Conservation (phyloP, 2,113 vertebrate species). For the Cyphomyrus discorhynchus region DNA sequence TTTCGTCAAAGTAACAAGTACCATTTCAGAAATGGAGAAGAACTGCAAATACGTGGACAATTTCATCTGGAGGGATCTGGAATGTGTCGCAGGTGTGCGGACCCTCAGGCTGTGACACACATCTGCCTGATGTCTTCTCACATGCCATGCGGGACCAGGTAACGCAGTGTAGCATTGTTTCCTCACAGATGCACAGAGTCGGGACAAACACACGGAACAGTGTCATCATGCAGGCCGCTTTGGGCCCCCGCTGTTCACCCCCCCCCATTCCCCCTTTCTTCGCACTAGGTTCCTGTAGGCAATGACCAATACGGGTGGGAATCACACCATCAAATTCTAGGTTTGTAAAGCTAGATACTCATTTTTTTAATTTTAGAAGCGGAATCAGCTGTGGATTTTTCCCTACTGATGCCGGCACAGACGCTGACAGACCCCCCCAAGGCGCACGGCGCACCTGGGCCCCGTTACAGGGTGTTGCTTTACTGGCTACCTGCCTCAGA, state of each 20-base stretch:
- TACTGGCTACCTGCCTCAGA: background rate
- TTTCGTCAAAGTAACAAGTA: constrained; percentile 28
- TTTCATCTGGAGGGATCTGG: background rate
- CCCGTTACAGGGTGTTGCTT: background rate
- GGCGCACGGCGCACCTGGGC: background rate
- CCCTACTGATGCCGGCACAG: background rate
- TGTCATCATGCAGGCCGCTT: background rate
- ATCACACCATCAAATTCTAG: background rate
- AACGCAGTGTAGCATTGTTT: background rate
- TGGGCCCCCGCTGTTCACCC: background rate
- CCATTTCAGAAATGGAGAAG: background rate
- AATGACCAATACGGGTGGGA: background rate
- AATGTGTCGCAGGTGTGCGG: background rate
- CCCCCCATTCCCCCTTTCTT: background rate
- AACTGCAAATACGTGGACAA: background rate
- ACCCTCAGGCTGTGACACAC: background rate
- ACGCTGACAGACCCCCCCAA: background rate
- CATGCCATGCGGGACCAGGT: background rate
- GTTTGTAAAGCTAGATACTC: background rate
- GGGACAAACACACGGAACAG: background rate
- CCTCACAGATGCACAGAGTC: background rate
- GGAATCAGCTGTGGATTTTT: background rate
- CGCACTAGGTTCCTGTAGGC: background rate
- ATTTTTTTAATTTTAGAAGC: background rate
- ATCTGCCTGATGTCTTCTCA: background rate